A percentile compares a stretch with the other conserved stretches of the same genome.
Conservation (phyloP, 2,888 invertebrate genomes). For the Byasa hedistus region DNA sequence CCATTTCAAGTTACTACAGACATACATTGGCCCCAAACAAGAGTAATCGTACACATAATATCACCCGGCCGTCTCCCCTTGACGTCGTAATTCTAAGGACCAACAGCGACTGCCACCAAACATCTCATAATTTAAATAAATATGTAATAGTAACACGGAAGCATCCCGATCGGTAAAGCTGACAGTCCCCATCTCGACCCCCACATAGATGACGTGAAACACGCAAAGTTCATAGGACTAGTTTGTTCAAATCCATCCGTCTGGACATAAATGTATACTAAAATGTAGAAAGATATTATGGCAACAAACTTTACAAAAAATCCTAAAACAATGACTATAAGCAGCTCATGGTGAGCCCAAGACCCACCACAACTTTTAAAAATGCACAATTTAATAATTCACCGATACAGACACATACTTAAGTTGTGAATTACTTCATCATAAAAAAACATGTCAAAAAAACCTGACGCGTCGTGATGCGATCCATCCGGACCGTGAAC, state of each 20-base stretch:
- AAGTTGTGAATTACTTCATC: conserved; percentile 78
- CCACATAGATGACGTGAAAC: conserved; percentile 52
- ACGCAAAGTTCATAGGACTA: conserved; percentile 71
- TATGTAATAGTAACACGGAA: conserved; percentile 59
- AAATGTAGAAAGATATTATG: conserved; percentile 78
- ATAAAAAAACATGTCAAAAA: conserved; percentile 78
- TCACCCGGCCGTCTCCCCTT: conserved; percentile 37
- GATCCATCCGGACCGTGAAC: conserved; percentile 50
- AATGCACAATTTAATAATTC: conserved; percentile 79
- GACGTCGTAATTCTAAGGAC: conserved; percentile 31
- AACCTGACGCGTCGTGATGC: conserved; percentile 65
- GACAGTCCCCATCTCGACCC: conserved; percentile 50
- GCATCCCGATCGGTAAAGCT: conserved; percentile 49
- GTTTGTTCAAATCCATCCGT: conserved; percentile 77
- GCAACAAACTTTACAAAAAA: conserved; percentile 80
- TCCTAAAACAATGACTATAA: conserved; percentile 81
- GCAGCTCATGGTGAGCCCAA: conserved; percentile 71
- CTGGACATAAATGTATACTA: conserved; percentile 77
- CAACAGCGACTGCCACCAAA: conserved; percentile 39
- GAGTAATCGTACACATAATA: conserved; percentile 1
- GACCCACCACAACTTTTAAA: conserved; percentile 73
- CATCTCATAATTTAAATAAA: conserved; percentile 61
- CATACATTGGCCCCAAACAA: conserved; percentile 27
- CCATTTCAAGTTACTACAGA: conserved; percentile 11
- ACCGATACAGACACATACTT: conserved; percentile 79